Base-by-base conservation (phyloP, 2,113 vertebrate species). In the Crotalus helleri region DNA sequence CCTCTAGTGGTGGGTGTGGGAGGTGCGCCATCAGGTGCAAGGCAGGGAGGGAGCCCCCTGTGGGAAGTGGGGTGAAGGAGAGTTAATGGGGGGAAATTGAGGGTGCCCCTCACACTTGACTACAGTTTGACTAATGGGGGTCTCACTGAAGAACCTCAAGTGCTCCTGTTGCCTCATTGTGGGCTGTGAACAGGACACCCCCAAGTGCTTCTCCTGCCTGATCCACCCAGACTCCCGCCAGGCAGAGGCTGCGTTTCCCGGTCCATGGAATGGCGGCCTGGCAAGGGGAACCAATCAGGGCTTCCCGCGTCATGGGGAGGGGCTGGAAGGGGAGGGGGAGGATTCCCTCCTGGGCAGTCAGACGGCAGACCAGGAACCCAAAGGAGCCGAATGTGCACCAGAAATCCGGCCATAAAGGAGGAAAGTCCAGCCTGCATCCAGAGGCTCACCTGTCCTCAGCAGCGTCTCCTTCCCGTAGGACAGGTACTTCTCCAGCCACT, bases 101-200 rank as follows among this genome's bases (percentile, higher is more conserved):
- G 3, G 4, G 1, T 0, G 26, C 26, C 26, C 10, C 24, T 1
- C 26, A 64, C 26, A 1, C 26, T 13, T 1, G 10, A 5, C 61
- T 29, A 29, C 61, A 64, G 46, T 46, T 46, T 46, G 46, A 4
- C 46, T 46, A 46, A 46, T 46, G 46, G 46, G 46, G 46, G 0
- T 46, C 0, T 46, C 4, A 46, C 46, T 5, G 46, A 46, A 46
- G 0, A 46, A 46, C 0, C 3, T 0, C 4, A 46, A 46, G 0
- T 46, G 46, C 4, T 39, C 4, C 46, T 46, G 4, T 55, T 55
- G 54, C 54, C 54, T 55, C 54, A 55, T 0, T 15, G 54, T 55
- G 54, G 54, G 54, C 54, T 15, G 54, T 15, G 12, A 12, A 55
- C 54, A 55, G 12, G 54, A 55, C 54, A 55, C 54, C 54, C 54